Evolutionary conservation across 2,888 invertebrate species (phyloP).

Genomic region (Taenaris catops): DNA sequence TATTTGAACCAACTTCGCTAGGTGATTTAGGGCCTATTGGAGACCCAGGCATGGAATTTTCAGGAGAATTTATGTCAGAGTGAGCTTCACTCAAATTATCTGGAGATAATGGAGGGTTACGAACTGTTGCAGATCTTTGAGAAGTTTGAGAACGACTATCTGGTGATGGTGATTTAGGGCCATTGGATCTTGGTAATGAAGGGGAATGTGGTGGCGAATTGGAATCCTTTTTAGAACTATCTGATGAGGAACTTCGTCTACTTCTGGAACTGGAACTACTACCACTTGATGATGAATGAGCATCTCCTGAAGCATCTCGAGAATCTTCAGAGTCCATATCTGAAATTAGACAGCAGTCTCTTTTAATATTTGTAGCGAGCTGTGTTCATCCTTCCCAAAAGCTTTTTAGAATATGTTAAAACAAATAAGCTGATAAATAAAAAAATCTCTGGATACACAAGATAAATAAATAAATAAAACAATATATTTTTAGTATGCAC

Average conservation of each 20-base stretch:
- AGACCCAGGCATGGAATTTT: slow-evolving; percentile 59
- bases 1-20: slow-evolving; percentile 31
- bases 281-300: slow-evolving; percentile 66
- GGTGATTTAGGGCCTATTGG: slow-evolving; percentile 63
- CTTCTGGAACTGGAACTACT: slow-evolving; percentile 71
- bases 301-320: slow-evolving; percentile 66
- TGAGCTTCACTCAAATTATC: slow-evolving; percentile 63
- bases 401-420: slow-evolving; percentile 6
- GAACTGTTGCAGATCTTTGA: slow-evolving; percentile 32
- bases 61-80: slow-evolving; percentile 70
- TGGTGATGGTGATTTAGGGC: slow-evolving; percentile 45
- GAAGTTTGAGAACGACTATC: slow-evolving; percentile 31
- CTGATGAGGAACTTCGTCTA: slow-evolving; percentile 62
- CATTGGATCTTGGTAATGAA: slow-evolving; percentile 32
- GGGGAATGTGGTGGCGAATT: slow-evolving; percentile 51
- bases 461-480: not conserved
- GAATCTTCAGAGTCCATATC: slow-evolving; percentile 83
- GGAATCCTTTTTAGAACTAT: slow-evolving; percentile 53
- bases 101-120: slow-evolving; percentile 45
- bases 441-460: not conserved
- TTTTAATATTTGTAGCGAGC: not conserved
- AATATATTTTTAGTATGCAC: too few species aligned
- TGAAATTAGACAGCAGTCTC: slow-evolving; percentile 38
- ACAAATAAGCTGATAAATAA: slow-evolving; percentile 5
- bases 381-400: slow-evolving; percentile 5